Base-by-base conservation (phyloP, 1,140 invertebrate species). In the Mesaphorura yosii region DNA sequence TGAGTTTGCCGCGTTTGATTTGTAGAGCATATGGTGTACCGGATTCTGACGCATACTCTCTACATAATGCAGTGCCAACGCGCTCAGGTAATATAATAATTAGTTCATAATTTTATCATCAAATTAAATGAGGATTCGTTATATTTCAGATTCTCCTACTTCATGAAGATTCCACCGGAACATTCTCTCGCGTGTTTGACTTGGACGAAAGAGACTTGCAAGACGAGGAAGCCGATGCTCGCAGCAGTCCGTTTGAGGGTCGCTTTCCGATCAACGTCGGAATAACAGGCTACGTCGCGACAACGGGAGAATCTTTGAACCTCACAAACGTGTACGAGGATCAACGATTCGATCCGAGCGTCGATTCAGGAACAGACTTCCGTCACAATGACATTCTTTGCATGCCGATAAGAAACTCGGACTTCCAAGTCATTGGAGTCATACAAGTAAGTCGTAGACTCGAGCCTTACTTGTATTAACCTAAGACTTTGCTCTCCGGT, bases 241-340 rank as follows among this genome's bases (percentile, higher is more conserved):
- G 83, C 61, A 85, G 41, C 26, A 81, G 82, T 68, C 87, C 87
- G 28, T 88, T 86, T 69, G 88, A 91, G 68, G 86, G 85, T 59
- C 75, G 88, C 62, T 97, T 98, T 74, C 91, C 93, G 7, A 94
- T 97, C 64, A 93, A 94, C 69, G 82, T 94, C 61, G 94, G 92
- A 19, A 92, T 95, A 58, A 95, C 90, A 10, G 90, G 91, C 40
- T 84, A 90, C 70, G 92, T 95, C 20, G 91, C 92, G 27, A 88
- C 88, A n/a, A 94, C 90, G 23, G 92, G 91, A 53, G 84, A 94
- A 76, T 89, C 85, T 15, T 81, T 91, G 19, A 90, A 88, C 66
- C 87, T 91, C 59, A 73, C 80, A 22, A 85, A 93, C 70, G 91
- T 90, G 14, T 95, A 96, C 65, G 79, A 83, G 51, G 93, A 98